A percentile compares a stretch with the other conserved stretches of the same genome.
These are phyloP conservation scores for Drosophila buzzatii DNA, from an alignment of 2,888 invertebrate genomes.

Conservation along the genomic window DNA sequence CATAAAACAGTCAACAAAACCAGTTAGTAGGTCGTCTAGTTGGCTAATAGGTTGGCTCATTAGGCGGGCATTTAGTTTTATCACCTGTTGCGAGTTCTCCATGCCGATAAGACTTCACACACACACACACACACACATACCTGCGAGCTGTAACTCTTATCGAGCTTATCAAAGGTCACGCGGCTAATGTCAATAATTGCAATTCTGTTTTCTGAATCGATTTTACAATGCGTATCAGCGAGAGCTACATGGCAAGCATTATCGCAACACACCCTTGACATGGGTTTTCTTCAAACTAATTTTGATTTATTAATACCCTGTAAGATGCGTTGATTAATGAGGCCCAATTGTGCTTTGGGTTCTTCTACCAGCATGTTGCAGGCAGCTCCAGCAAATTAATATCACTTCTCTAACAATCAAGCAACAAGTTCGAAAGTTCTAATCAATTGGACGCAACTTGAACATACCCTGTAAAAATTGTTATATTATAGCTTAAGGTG, in stretches of 20 bases:
- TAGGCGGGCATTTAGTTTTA: conserved; percentile 43
- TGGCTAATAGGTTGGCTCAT: conserved; percentile 34
- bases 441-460: not conserved
- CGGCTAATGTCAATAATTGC: conserved; percentile 44
- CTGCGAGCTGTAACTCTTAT: conserved; percentile 15
- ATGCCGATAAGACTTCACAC: conserved; percentile 58
- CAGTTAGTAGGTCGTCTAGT: conserved; percentile 37
- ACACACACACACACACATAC: conserved; percentile 31
- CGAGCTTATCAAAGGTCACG: conserved; percentile 62
- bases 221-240: conserved; percentile 24
- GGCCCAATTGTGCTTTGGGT: conserved; percentile 12
- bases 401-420: conserved; percentile 42
- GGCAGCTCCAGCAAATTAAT: conserved; percentile 41
- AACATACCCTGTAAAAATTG: conserved; percentile 7
- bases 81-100: conserved; percentile 41
- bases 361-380: conserved; percentile 34
- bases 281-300: conserved; percentile 48
- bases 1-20: conserved; percentile 26
- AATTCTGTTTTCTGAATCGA: conserved; percentile 39
- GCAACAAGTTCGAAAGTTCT: conserved; percentile 8
- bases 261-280: not conserved
- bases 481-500: no score
- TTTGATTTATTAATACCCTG: conserved; percentile 67
- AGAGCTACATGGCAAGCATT: not conserved
- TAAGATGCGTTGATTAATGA: conserved; percentile 54